phyloP scores from a whole-genome alignment of 1,140 invertebrate genomes.

The Meteorus sp. region DNA sequence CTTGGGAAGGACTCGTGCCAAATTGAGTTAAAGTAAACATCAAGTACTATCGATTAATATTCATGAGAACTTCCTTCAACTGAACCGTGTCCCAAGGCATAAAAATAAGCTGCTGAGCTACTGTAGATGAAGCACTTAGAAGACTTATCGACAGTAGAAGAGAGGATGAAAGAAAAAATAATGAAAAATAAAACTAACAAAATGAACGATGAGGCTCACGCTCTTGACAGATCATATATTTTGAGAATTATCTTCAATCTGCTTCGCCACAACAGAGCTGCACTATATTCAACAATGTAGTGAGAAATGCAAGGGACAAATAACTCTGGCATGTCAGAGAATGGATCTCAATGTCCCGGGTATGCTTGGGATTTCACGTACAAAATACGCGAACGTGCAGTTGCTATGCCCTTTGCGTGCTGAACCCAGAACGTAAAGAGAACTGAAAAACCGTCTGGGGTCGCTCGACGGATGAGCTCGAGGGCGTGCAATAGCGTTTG shows the following conservation, averaged over 20 bases:
- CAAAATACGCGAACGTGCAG: background rate
- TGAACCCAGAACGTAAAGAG: background rate
- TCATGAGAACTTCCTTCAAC: no score
- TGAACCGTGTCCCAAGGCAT: no score
- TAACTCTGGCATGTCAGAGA: background rate
- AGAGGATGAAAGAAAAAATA: no score
- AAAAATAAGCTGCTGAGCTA: no score
- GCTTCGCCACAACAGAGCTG: no score
- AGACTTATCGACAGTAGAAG: no score
- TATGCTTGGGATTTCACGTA: background rate
- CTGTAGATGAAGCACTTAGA: no score
- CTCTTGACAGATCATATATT: no score
- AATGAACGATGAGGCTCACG: no score
- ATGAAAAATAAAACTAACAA: no score
- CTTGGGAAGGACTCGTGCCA: background rate
- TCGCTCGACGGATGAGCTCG: background rate
- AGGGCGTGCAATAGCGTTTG: background rate
- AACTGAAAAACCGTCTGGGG: background rate
- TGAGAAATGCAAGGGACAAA: background rate
- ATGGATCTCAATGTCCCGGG: background rate
- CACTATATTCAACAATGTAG: no score
- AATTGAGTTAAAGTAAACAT: background rate
- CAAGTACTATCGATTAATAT: background rate
- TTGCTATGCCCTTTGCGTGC: conserved; percentile 1
- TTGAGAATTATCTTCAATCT: no score